Percentiles rank a stretch among this genome's conserved stretches.
These are phyloP conservation scores for Aphidius gifuensis DNA, from an alignment of 1,140 invertebrate genomes.

Conservation along the genomic window DNA sequence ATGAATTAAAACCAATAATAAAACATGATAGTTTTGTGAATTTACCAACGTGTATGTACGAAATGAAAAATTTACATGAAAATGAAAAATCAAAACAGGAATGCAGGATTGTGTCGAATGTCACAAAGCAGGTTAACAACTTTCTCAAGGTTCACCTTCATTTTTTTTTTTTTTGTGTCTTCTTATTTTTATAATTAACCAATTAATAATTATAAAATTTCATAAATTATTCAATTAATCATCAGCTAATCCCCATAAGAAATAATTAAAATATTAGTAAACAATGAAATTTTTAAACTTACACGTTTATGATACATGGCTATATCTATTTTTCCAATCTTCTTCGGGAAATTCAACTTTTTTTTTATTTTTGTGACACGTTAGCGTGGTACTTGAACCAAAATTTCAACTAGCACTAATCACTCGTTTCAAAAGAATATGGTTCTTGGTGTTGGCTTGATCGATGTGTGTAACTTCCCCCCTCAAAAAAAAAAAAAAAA, in stretches of 20 bases:
- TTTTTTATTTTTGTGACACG: constrained; percentile 24
- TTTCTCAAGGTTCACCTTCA: constrained; percentile 64
- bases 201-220: neutral
- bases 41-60: constrained; percentile 62
- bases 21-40: constrained; percentile 49
- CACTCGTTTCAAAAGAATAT: constrained; percentile 45
- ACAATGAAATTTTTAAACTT: constrained; percentile 14
- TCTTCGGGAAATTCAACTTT: constrained; percentile 2
- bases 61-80: constrained; percentile 60
- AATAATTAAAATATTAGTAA: too few relatives aligned
- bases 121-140: constrained; percentile 67
- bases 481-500: constrained; percentile 30
- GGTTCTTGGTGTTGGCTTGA: constrained; percentile 43
- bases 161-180: constrained; percentile 42
- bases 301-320: constrained; percentile 3
- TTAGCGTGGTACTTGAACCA: constrained; percentile 40
- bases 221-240: too few relatives aligned
- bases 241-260: too few relatives aligned
- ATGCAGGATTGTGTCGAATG: constrained; percentile 55
- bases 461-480: constrained; percentile 40
- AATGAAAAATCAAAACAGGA: constrained; percentile 43
- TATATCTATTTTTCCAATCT: constrained; percentile 8
- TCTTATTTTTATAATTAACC: constrained; percentile 18
- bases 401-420: constrained; percentile 51
- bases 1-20: constrained; percentile 57